A percentile compares a stretch with the other conserved stretches of the same genome.
Conservation (phyloP, 2,888 invertebrate species). For the Trissoscelio sp. region DNA sequence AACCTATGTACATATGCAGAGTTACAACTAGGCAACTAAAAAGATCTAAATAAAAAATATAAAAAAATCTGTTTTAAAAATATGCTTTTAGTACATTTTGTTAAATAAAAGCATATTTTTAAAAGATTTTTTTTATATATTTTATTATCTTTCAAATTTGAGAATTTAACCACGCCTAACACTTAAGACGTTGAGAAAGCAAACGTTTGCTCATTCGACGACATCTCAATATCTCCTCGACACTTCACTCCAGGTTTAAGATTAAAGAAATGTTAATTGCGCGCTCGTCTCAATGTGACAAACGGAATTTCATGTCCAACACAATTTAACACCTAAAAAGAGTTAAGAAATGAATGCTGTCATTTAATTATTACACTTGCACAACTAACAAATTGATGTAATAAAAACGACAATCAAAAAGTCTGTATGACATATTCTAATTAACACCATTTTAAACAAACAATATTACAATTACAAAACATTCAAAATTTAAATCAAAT, state of each 20-base stretch:
- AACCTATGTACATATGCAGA: no score
- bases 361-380: conserved; percentile 35
- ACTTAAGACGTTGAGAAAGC: conserved; percentile 8
- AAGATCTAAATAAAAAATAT: no score
- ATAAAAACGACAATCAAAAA: conserved; percentile 19
- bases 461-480: conserved; percentile 10
- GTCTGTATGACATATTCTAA: neutral
- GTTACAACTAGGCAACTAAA: no score
- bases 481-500: neutral
- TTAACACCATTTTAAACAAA: conserved; percentile 17
- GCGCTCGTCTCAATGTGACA: conserved; percentile 17
- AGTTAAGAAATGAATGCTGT: conserved; percentile 13
- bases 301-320: conserved; percentile 39
- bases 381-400: conserved; percentile 24
- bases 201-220: conserved; percentile 30
- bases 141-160: no score
- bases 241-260: neutral
- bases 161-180: conserved; percentile 14
- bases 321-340: conserved; percentile 25
- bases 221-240: conserved; percentile 13
- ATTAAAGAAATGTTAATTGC: conserved; percentile 35
- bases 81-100: no score
- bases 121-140: no score
- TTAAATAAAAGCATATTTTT: no score
- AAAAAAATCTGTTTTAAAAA: no score